Evolutionary conservation across 2,797 vertebrate genomes (phyloP).

Genomic region (Xerus rutilus): DNA sequence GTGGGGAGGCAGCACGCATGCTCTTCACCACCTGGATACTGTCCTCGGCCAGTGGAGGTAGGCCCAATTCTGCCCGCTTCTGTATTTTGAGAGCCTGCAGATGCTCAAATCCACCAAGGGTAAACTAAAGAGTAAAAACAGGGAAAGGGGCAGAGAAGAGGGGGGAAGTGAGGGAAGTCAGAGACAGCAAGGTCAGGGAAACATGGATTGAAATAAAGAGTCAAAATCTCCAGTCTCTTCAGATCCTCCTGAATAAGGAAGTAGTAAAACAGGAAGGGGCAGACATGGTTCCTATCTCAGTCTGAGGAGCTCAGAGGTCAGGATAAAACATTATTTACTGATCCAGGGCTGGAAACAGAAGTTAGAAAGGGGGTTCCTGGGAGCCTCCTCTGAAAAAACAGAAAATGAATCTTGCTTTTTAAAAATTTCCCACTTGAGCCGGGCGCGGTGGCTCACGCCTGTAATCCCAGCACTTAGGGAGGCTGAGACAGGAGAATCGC

Average conservation of each 20-base stretch:
- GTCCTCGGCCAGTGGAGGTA: constrained; percentile 94
- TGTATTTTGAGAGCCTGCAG: constrained; percentile 94
- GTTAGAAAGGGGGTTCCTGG: neutral
- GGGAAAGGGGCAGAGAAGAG: neutral
- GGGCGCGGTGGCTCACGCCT: too few relatives aligned
- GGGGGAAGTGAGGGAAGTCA: neutral
- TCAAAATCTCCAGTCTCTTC: neutral
- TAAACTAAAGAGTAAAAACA: constrained; percentile 90
- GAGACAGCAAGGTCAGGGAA: neutral
- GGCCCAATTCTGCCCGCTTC: constrained; percentile 90
- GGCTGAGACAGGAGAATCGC: too few relatives aligned
- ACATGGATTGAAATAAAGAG: neutral
- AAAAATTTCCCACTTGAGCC: too few relatives aligned
- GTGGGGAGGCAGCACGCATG: constrained; percentile 96
- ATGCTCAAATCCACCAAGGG: constrained; percentile 95
- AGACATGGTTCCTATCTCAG: neutral
- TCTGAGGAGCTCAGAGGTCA: neutral
- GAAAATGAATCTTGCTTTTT: neutral
- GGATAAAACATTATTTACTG: constrained; percentile 51
- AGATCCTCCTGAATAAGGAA: neutral
- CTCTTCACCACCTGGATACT: constrained; percentile 96
- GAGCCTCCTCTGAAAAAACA: neutral
- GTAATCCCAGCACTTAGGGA: too few relatives aligned
- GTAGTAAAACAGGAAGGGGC: constrained; percentile 28
- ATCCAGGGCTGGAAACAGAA: neutral